Percentiles rank a stretch among this genome's conserved stretches.
Evolutionary conservation across 2,888 invertebrate genomes (phyloP).

Genomic region (Phasia obesa): DNA sequence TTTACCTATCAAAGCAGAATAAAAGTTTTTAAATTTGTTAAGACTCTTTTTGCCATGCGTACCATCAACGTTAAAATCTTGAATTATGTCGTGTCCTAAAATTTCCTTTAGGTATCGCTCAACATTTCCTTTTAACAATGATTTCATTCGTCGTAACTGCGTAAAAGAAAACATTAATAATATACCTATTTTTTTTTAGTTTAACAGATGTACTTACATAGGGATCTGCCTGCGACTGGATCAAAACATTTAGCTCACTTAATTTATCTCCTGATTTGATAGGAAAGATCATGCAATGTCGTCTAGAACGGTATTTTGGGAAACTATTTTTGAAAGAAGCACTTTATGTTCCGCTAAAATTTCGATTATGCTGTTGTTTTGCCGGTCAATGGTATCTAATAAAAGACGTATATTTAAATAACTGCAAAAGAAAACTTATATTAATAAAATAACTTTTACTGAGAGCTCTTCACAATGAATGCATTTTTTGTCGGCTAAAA

Average conservation of each 20-base stretch:
- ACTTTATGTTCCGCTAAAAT: slow-evolving; percentile 37
- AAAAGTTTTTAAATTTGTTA: slow-evolving; percentile 4
- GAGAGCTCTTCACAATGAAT: no score
- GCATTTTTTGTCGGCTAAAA: not conserved
- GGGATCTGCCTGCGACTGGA: no score
- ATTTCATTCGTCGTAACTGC: no score
- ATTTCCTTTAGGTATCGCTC: slow-evolving; percentile 42
- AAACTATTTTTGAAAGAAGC: slow-evolving; percentile 24
- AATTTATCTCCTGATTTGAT: slow-evolving; percentile 17
- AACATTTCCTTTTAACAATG: no score
- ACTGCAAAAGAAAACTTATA: slow-evolving; percentile 4
- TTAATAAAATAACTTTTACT: not conserved
- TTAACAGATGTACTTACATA: no score
- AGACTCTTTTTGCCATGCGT: slow-evolving; percentile 14
- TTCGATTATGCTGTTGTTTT: slow-evolving; percentile 23
- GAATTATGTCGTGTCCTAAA: slow-evolving; percentile 36
- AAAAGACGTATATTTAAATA: not conserved
- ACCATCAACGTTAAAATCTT: slow-evolving; percentile 34
- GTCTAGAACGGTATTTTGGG: slow-evolving; percentile 27
- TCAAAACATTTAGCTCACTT: slow-evolving; percentile 2
- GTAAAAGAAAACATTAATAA: no score
- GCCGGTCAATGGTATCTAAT: slow-evolving; percentile 20
- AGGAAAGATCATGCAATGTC: slow-evolving; percentile 31
- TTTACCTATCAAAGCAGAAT: not conserved
- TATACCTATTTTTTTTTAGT: no score